Conservation (phyloP, 2,888 invertebrate genomes). For the Melanophora roralis region DNA sequence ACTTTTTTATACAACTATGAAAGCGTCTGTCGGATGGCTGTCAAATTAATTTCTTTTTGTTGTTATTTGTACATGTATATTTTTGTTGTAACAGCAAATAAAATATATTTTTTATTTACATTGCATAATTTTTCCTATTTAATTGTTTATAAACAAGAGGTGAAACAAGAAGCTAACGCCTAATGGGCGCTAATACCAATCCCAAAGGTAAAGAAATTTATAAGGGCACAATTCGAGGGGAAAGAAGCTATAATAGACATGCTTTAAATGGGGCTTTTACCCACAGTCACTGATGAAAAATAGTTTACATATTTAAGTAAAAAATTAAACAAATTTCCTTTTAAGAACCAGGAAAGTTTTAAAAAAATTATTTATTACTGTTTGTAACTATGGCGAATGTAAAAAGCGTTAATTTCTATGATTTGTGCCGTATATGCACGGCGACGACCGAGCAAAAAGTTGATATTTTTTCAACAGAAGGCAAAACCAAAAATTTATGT, state of each 20-base stretch:
- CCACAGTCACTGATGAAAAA: conserved; percentile 33
- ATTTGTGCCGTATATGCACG: conserved; percentile 84
- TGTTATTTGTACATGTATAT: conserved; percentile 52
- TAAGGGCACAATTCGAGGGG: neutral
- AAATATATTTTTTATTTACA: conserved; percentile 55
- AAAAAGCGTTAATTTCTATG: conserved; percentile 84
- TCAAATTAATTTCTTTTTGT: conserved; percentile 49
- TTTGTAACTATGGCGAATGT: conserved; percentile 78
- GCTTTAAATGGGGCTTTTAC: conserved; percentile 5
- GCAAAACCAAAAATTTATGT: conserved; percentile 81
- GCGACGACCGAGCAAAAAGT: conserved; percentile 81
- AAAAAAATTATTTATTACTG: too few relatives aligned
- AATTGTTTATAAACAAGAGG: conserved; percentile 57
- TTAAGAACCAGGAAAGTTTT: too few relatives aligned
- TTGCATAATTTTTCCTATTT: conserved; percentile 45
- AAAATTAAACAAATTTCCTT: too few relatives aligned
- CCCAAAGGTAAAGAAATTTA: neutral
- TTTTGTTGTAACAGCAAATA: conserved; percentile 50
- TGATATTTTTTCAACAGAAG: conserved; percentile 83
- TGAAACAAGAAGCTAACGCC: neutral
- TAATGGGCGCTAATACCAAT: neutral
- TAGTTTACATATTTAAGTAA: neutral
- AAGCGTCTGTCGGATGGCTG: conserved; percentile 39
- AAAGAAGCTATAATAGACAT: neutral
- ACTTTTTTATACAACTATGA: conserved; percentile 32